Base-by-base conservation (phyloP, 2,797 vertebrate genomes). In the Artibeus lituratus region DNA sequence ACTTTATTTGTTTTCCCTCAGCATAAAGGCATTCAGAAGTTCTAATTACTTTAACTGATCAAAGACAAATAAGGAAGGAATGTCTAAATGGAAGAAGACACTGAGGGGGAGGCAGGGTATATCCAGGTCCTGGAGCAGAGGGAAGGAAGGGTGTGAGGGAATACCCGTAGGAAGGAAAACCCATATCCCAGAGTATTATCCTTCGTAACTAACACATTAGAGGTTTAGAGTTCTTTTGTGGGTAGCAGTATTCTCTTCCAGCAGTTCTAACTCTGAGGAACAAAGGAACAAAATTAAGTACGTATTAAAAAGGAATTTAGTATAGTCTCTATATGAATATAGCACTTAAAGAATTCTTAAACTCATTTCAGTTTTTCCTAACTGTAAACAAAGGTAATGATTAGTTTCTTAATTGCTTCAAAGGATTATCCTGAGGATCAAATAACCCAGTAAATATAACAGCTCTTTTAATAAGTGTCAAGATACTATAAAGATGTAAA, bases 371-470 rank as follows among this genome's bases (percentile, higher is more conserved):
- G 15, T 42, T 78, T 90, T 82, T 69, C 44, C 77, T 53, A 80
- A 82, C 12, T 26, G 35, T 65, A 89, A 87, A 65, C 18, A 11
- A 62, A 93, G 32, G 12, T 53, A 83, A 90, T 35, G 51, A 88
- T 7, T 88, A 35, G 57, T 55, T 84, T 96, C 42, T 42, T 83
- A 53, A 91, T 35, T 80, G 32, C 51, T 65, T 90, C 22, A 82
- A 70, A 94, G 26, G n/a, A 65, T 87, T 94, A 84, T 26, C 19
- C 2, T 78, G 35, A 87, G 35, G 29, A 78, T 82, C 44, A 89
- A 42, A 83, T 72, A 35, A 74, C 11, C 5, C 62, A 87, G 44
- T 7, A 76, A 16, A 55, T 35, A 84, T 9, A 53, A 47, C 0
- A 87, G 32, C 32, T 29, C 15, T 88, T 84, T 83, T 19, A 69